phyloP scores from a whole-genome alignment of 2,113 vertebrate species.

The Hyperoodon ampullatus region DNA sequence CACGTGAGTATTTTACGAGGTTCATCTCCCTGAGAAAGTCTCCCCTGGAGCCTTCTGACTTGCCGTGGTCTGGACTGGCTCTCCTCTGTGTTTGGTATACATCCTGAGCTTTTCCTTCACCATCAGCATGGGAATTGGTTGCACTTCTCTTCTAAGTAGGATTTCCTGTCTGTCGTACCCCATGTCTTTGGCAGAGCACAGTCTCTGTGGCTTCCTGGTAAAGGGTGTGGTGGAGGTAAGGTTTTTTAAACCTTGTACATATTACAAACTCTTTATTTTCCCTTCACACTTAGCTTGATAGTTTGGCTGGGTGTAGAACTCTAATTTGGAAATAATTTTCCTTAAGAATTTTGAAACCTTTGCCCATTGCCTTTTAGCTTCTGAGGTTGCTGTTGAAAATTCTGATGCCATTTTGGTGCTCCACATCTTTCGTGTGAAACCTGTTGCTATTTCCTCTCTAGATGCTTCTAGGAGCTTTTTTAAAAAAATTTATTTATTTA shows the following conservation, averaged over 20 bases:
- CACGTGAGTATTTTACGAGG: not conserved
- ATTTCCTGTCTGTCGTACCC: not conserved
- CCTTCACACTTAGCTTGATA: not conserved
- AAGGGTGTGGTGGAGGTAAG: not conserved
- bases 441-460: not conserved
- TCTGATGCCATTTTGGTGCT: not conserved
- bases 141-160: not conserved
- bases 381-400: not conserved
- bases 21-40: not conserved
- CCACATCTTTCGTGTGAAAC: not conserved
- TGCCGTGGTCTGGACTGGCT: not conserved
- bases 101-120: not conserved
- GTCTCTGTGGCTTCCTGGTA: not conserved
- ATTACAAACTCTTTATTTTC: not conserved
- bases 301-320: slow-evolving; percentile 35
- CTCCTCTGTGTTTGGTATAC: not conserved
- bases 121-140: not conserved
- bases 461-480: not conserved
- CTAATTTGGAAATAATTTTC: slow-evolving; percentile 30
- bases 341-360: not conserved
- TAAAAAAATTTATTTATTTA: too few relatives aligned
- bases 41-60: not conserved
- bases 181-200: not conserved
- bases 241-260: not conserved
- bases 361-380: not conserved